Evolutionary conservation across 2,113 vertebrate genomes (phyloP).

Genomic region (Thalassoma bifasciatum): DNA sequence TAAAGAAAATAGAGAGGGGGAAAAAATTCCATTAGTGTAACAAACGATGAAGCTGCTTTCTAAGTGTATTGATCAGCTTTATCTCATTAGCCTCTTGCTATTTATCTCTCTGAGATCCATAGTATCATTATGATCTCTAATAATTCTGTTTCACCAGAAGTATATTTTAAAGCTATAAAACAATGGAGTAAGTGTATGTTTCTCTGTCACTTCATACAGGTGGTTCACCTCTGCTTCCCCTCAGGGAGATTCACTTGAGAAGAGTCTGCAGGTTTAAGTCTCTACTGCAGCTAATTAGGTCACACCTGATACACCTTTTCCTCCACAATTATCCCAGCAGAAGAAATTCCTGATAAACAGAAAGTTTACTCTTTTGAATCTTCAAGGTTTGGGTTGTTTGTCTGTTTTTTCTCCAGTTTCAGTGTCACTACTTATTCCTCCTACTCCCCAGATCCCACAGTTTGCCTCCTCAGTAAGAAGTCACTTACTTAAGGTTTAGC

Average conservation of each 20-base stretch:
- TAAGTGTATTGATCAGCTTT: slow-evolving; percentile 52
- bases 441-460: slow-evolving; percentile 17
- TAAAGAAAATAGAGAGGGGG: slow-evolving; percentile 1
- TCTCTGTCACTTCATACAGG: slow-evolving; percentile 40
- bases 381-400: background rate
- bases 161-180: slow-evolving; percentile 28
- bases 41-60: slow-evolving; percentile 29
- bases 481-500: slow-evolving; percentile 66
- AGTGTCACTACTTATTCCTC: slow-evolving; percentile 19
- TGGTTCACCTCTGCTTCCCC: slow-evolving; percentile 28
- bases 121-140: slow-evolving; percentile 27
- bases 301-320: slow-evolving; percentile 59
- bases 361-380: slow-evolving; percentile 39
- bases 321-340: slow-evolving; percentile 44
- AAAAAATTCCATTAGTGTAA: slow-evolving; percentile 33
- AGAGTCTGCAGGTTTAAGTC: slow-evolving; percentile 34
- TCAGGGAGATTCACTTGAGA: slow-evolving; percentile 41
- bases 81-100: slow-evolving; percentile 31
- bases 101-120: slow-evolving; percentile 47
- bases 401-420: slow-evolving; percentile 24
- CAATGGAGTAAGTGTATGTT: slow-evolving; percentile 13
- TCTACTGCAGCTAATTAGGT: slow-evolving; percentile 64
- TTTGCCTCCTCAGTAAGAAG: slow-evolving; percentile 36
- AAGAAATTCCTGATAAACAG: slow-evolving; percentile 45
- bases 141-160: slow-evolving; percentile 13